Percentiles rank a stretch among this genome's conserved stretches.
Conservation (phyloP, 1,140 invertebrate species). For the Macrobrachium rosenbergii region DNA sequence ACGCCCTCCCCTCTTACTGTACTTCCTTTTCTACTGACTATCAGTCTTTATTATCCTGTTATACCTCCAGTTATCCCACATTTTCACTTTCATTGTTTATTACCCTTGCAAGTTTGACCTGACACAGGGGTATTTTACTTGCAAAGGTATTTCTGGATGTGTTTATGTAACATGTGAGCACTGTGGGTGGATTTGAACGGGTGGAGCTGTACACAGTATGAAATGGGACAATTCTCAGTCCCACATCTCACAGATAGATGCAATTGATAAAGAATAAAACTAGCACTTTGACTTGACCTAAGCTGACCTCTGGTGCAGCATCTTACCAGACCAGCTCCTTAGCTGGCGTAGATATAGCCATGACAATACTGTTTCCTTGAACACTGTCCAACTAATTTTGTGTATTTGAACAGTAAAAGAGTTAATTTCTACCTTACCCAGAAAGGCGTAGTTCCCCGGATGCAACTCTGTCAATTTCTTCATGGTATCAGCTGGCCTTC, state of each 20-base stretch:
- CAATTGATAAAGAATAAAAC: not conserved
- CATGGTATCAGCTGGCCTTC: slow-evolving; percentile 65
- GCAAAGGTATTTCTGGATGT: too few species aligned
- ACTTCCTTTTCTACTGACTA: not conserved
- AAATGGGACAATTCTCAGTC: too few species aligned
- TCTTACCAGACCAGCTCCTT: too few species aligned
- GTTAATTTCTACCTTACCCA: slow-evolving; percentile 56
- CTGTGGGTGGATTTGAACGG: too few species aligned
- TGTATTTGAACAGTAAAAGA: too few species aligned
- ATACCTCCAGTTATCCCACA: not conserved
- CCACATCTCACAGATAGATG: not conserved
- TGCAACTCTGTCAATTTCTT: slow-evolving; percentile 68
- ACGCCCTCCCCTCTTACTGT: not conserved
- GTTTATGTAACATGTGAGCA: too few species aligned
- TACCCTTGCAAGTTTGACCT: not conserved
- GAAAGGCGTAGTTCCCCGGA: slow-evolving; percentile 71
- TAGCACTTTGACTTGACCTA: too few species aligned
- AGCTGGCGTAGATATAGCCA: too few species aligned
- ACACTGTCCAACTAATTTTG: too few species aligned
- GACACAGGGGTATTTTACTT: not conserved
- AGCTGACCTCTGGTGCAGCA: too few species aligned
- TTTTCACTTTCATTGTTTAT: not conserved
- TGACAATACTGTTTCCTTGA: too few species aligned
- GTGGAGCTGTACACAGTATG: too few species aligned
- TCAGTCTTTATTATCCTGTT: not conserved